Evolutionary conservation across 2,888 invertebrate species (phyloP).

Genomic region (Oscheius sp.): DNA sequence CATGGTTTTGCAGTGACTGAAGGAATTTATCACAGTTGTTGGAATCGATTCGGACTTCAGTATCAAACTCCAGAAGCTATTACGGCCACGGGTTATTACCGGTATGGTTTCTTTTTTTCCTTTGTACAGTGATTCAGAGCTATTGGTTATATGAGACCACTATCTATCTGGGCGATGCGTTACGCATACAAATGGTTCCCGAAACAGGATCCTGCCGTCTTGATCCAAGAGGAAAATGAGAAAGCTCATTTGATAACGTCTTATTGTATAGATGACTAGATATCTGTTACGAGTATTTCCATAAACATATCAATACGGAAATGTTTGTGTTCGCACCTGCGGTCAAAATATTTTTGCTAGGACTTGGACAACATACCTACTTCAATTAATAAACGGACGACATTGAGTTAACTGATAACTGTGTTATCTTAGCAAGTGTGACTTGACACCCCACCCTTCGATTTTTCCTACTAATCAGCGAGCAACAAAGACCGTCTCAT

Average conservation of each 20-base stretch:
- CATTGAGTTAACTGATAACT: neutral
- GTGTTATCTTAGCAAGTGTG: slow-evolving; percentile 12
- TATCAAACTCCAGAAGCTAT: slow-evolving; percentile 85
- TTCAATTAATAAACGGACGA: neutral
- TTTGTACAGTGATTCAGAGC: slow-evolving; percentile 78
- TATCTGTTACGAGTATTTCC: slow-evolving; percentile 1
- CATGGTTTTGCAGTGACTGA: slow-evolving; percentile 88
- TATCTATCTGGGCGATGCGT: slow-evolving; percentile 91
- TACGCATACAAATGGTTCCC: slow-evolving; percentile 73
- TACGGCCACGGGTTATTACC: slow-evolving; percentile 75
- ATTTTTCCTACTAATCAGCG: slow-evolving; percentile 1
- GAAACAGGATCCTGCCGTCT: slow-evolving; percentile 11
- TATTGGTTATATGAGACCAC: slow-evolving; percentile 89
- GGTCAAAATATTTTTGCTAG: too few species aligned
- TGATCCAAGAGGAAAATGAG: slow-evolving; percentile 15
- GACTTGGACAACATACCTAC: neutral
- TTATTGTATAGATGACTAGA: slow-evolving; percentile 10
- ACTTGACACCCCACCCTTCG: slow-evolving; percentile 9
- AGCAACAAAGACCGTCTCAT: neutral
- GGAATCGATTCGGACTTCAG: slow-evolving; percentile 76
- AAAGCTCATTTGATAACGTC: slow-evolving; percentile 19
- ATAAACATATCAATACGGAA: neutral
- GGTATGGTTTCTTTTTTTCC: slow-evolving; percentile 9
- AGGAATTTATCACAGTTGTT: slow-evolving; percentile 83
- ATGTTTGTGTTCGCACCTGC: too few species aligned